These are phyloP conservation scores for Drosophila aldrichi DNA, from an alignment of 2,888 invertebrate genomes.

Conservation along the genomic window DNA sequence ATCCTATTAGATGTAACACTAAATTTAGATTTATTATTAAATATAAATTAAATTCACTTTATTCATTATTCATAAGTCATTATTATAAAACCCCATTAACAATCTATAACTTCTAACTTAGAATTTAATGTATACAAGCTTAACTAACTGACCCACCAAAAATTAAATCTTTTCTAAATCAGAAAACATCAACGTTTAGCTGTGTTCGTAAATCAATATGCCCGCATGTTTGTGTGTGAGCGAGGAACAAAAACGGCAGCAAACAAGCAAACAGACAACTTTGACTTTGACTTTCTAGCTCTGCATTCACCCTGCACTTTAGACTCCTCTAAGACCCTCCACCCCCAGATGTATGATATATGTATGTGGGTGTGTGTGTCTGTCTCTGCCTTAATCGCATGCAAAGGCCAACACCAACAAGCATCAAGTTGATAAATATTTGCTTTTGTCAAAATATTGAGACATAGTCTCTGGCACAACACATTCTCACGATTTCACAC, in stretches of 20 bases:
- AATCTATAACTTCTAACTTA: too few species aligned
- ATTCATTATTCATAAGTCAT: too few species aligned
- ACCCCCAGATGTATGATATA: not conserved
- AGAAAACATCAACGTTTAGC: not conserved
- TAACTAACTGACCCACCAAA: too few species aligned
- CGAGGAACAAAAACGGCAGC: constrained; percentile 34
- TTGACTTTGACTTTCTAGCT: constrained; percentile 74
- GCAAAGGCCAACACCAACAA: constrained; percentile 66
- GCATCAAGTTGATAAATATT: constrained; percentile 73
- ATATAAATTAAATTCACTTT: too few species aligned
- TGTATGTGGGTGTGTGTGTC: not conserved
- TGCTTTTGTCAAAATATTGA: constrained; percentile 73
- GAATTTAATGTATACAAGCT: too few species aligned
- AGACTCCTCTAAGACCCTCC: not conserved
- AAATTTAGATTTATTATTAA: too few species aligned
- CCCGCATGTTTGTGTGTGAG: constrained; percentile 4
- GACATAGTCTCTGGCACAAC: constrained; percentile 58
- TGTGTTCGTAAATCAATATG: constrained; percentile 11
- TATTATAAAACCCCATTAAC: too few species aligned
- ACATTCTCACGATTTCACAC: constrained; percentile 44
- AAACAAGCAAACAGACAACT: constrained; percentile 65
- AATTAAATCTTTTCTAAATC: too few species aligned
- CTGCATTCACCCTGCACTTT: constrained; percentile 49
- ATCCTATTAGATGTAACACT: too few species aligned
- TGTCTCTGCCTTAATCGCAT: constrained; percentile 45